A percentile compares a stretch with the other conserved stretches of the same genome.
Conservation (phyloP, 2,113 vertebrate genomes). For the Pagrus major region DNA sequence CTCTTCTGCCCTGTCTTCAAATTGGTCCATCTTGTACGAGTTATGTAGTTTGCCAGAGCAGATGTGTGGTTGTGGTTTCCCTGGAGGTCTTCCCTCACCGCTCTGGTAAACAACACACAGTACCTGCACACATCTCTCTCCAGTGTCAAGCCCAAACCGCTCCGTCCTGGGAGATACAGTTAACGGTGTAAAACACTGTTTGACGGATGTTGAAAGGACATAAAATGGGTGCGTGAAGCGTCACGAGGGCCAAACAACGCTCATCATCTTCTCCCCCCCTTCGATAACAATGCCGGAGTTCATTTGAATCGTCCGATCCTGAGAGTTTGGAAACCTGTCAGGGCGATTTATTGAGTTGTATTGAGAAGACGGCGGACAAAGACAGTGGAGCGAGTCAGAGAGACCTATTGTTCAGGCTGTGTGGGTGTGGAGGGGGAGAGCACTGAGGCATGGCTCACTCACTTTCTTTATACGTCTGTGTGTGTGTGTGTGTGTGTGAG, state of each 20-base stretch:
- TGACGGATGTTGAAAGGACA: conserved; percentile 60
- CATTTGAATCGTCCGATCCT: conserved; percentile 43
- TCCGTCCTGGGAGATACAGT: conserved; percentile 7
- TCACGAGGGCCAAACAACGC: conserved; percentile 31
- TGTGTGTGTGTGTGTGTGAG: conserved; percentile 28
- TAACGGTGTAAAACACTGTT: conserved; percentile 52
- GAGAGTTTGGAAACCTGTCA: conserved; percentile 71
- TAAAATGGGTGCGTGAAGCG: conserved; percentile 24
- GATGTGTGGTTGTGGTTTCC: conserved; percentile 48
- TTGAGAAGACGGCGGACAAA: conserved; percentile 68
- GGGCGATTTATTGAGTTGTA: conserved; percentile 81
- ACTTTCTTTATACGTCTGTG: conserved; percentile 25
- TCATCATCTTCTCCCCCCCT: conserved; percentile 12
- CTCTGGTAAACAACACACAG: background rate
- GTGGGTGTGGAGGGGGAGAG: conserved; percentile 53
- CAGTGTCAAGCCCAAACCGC: rapidly evolving
- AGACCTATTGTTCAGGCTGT: conserved; percentile 57
- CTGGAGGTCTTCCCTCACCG: conserved; percentile 22
- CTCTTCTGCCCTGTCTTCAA: conserved; percentile 36
- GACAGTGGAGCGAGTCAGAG: conserved; percentile 58
- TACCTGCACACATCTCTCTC: conserved; percentile 10
- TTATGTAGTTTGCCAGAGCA: conserved; percentile 47
- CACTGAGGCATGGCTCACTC: conserved; percentile 46
- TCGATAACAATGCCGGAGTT: conserved; percentile 43
- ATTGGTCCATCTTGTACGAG: conserved; percentile 50